These are phyloP conservation scores for Perdita meconis DNA, from an alignment of 2,888 invertebrate species.

Conservation along the genomic window DNA sequence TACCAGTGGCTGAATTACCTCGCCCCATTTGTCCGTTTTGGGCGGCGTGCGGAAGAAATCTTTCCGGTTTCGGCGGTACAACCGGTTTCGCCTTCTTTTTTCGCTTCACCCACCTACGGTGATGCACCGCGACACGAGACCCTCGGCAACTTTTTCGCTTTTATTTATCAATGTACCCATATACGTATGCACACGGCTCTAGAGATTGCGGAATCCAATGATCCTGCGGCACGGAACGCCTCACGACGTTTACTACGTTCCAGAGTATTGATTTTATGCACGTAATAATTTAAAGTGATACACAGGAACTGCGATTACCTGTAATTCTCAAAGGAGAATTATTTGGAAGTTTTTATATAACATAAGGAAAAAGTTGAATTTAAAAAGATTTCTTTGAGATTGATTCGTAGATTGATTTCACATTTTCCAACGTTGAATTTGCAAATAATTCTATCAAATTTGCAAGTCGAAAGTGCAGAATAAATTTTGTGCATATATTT, in stretches of 20 bases:
- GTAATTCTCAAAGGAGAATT: no score
- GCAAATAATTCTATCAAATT: no score
- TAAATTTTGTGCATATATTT: no score
- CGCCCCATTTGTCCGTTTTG: conserved; percentile 81
- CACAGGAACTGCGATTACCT: neutral
- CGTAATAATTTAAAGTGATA: neutral
- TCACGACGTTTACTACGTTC: conserved; percentile 2
- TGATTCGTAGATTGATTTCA: no score
- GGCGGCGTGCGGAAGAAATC: conserved; percentile 80
- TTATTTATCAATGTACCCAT: conserved; percentile 54
- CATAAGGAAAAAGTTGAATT: no score
- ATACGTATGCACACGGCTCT: conserved; percentile 21
- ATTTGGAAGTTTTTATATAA: no score
- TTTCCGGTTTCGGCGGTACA: conserved; percentile 80
- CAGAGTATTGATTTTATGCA: neutral
- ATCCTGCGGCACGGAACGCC: conserved; percentile 29
- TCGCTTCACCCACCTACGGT: conserved; percentile 56
- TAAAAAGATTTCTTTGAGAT: no score
- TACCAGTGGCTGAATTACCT: conserved; percentile 75
- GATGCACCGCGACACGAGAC: conserved; percentile 57
- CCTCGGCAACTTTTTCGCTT: conserved; percentile 48
- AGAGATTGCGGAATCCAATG: conserved; percentile 33
- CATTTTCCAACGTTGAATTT: no score
- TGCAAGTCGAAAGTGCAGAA: no score
- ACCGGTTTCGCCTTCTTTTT: conserved; percentile 77